Conservation (phyloP, 2,888 invertebrate species). For the Candidula unifasciata region DNA sequence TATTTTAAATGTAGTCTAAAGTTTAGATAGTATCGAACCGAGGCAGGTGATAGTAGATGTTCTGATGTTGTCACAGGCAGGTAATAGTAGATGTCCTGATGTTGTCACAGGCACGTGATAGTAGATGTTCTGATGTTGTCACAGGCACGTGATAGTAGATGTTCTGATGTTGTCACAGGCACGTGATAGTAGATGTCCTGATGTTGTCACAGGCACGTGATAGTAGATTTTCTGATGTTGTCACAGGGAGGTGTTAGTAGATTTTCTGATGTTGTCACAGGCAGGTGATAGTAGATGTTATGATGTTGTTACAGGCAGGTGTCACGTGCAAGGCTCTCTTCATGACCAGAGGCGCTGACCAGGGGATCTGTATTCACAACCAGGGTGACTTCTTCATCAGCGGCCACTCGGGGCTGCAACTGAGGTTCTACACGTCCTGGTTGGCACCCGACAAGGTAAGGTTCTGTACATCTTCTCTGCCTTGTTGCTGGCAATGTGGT, state of each 20-base stretch:
- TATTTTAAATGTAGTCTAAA: too few relatives aligned
- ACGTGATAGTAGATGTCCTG: not conserved
- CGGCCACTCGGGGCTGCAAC: not conserved
- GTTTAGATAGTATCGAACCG: too few relatives aligned
- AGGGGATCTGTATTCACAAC: slow-evolving; percentile 30
- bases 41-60: too few relatives aligned
- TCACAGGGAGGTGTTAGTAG: too few relatives aligned
- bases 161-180: not conserved
- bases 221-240: too few relatives aligned
- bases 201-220: not conserved
- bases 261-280: not conserved
- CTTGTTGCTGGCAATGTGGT: too few relatives aligned
- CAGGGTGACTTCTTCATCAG: not conserved
- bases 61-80: too few relatives aligned
- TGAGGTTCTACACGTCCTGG: slow-evolving; percentile 25
- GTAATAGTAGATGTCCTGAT: too few relatives aligned
- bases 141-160: not conserved
- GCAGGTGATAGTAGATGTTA: not conserved
- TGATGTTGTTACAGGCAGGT: not conserved
- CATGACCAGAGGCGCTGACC: slow-evolving; percentile 31
- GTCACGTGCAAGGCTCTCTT: slow-evolving; percentile 17
- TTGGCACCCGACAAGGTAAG: slow-evolving; percentile 34
- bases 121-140: too few relatives aligned
- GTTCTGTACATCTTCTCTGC: not conserved
- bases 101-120: too few relatives aligned